Evolutionary conservation across 2,113 vertebrate genomes (phyloP), one percentile per base, ranked within the genome.

Genomic region (Cephalopterus ornatus): DNA sequence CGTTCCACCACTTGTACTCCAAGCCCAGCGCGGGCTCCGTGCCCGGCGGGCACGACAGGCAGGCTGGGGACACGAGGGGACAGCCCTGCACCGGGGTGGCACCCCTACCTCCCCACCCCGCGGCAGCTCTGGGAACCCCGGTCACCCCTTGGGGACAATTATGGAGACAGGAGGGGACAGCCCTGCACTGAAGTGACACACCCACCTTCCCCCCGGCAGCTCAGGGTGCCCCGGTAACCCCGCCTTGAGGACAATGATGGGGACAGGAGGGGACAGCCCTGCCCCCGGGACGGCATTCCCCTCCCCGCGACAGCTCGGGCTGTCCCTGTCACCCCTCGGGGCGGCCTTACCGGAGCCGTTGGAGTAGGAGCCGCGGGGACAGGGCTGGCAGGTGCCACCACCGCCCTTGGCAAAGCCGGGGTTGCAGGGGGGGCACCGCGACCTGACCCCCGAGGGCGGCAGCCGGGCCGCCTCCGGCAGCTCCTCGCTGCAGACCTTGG

Each of bases 1-100:
- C 98, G 91, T 99, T 99, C 99, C 99, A 99, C 99, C 99, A 99
- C 85, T 99, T 99, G 98, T 99, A 99, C 94, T 99, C 99, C 50
- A 99, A 98, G 30, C 98, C 99, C 83, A 99, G 70, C 1, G 83
- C 97, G 0, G 99, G 99, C 88, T 99, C 99, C 0, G 98, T 99
- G 46, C 99, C 99, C 14, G 95, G 97, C 2, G 99, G 99, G 89
- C 99, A 99, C 93, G 95, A 97, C 7, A 74, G 80, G 61, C 99
- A 99, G 49, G 89, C 99, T 99, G 97, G 50, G 65, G 67, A 83
- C 26, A 49, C 47, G 42, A 85, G 49, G 70, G 59, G 63, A 92
- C 74, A 91, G 33, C 17, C 42, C 66, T 89, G 62, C 50, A 71
- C 28, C 2, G 12, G 26, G 62, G 33, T 50, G 67, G 46, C 61